These are phyloP conservation scores for Apistogramma diplotaenia DNA, from an alignment of 2,113 vertebrate species.

Conservation along the genomic window DNA sequence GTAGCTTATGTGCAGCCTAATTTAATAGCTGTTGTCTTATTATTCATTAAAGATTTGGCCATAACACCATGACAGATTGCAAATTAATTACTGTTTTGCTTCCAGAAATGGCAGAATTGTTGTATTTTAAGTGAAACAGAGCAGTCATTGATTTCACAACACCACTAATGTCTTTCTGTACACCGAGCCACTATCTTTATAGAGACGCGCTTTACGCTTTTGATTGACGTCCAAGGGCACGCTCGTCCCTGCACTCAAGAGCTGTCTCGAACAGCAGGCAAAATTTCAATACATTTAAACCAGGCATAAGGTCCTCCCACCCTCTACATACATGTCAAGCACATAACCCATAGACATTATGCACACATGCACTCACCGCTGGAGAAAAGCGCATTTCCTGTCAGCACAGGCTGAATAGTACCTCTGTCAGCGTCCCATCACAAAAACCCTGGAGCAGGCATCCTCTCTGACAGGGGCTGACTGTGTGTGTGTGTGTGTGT, in stretches of 20 bases:
- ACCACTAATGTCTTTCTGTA: neutral
- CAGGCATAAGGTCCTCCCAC: neutral
- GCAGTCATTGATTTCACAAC: neutral
- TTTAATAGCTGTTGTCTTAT: neutral
- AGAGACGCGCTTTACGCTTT: neutral
- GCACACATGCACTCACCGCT: neutral
- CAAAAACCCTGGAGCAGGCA: constrained; percentile 26
- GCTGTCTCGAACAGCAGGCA: neutral
- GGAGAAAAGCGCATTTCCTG: constrained; percentile 32
- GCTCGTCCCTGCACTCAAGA: neutral
- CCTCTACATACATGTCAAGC: constrained; percentile 7
- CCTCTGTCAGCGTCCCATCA: constrained; percentile 43
- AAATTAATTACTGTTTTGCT: neutral
- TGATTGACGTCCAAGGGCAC: neutral
- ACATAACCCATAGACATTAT: neutral
- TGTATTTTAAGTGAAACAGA: neutral
- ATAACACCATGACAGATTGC: neutral
- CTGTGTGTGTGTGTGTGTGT: constrained; percentile 39
- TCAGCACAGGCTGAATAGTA: constrained; percentile 4
- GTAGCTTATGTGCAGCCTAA: neutral
- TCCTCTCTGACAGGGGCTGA: constrained; percentile 47
- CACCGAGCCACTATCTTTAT: neutral
- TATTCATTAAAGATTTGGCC: neutral
- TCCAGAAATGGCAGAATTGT: neutral
- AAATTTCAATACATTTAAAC: constrained; percentile 23